A percentile compares a stretch with the other conserved stretches of the same genome.
Conservation (phyloP, 2,888 invertebrate species). For the Sphecodes monilicornis region DNA sequence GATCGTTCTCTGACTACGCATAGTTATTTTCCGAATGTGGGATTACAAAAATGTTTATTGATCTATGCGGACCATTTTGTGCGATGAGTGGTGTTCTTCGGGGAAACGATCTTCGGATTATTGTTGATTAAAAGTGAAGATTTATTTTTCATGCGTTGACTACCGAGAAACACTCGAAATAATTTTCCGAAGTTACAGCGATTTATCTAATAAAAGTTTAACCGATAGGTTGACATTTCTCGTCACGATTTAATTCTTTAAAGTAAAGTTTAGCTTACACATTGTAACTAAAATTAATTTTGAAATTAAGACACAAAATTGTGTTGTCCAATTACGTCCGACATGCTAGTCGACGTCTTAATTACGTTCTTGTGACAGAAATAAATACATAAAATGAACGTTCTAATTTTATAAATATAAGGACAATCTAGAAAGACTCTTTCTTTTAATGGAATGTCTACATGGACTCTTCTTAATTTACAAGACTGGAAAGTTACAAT, state of each 20-base stretch:
- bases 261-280: background rate
- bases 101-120: background rate
- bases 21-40: background rate
- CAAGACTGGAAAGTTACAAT: no score
- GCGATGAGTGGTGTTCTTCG: background rate
- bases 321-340: no score
- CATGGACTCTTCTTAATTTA: no score
- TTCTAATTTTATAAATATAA: no score
- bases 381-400: no score
- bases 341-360: no score
- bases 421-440: background rate
- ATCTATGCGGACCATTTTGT: background rate
- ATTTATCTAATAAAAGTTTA: background rate
- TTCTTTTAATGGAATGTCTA: no score
- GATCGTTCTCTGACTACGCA: constrained; percentile 2
- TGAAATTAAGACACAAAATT: background rate
- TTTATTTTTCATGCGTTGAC: background rate
- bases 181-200: background rate
- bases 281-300: background rate
- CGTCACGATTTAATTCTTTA: background rate
- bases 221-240: background rate
- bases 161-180: background rate
- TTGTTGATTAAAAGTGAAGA: background rate
- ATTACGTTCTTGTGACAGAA: no score
- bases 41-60: background rate